These are phyloP conservation scores for Platyrinchus mystaceus DNA, from an alignment of 2,797 vertebrate species.

Conservation along the genomic window DNA sequence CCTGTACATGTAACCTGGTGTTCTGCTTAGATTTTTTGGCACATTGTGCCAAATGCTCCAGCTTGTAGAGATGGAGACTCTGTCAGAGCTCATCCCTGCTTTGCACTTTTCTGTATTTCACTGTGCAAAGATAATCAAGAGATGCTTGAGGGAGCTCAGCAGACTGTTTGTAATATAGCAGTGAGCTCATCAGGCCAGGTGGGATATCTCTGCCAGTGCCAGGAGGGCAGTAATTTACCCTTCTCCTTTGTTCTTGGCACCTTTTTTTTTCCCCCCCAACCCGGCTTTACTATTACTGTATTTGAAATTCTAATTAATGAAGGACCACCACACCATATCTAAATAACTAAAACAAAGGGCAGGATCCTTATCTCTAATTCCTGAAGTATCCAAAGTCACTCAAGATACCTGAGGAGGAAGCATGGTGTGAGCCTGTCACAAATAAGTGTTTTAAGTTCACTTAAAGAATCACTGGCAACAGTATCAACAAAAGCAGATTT, in stretches of 20 bases:
- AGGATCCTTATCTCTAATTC: not conserved
- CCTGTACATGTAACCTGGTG: not conserved
- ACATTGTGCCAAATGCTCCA: not conserved
- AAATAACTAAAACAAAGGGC: not conserved
- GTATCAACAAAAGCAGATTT: not conserved
- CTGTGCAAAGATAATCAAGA: not conserved
- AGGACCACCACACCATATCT: not conserved
- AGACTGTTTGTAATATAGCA: not conserved
- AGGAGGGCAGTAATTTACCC: not conserved
- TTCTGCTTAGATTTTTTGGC: not conserved
- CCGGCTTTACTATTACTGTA: not conserved
- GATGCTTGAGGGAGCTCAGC: not conserved
- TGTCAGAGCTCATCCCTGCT: not conserved
- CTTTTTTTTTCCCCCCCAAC: rapidly evolving
- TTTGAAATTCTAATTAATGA: not conserved
- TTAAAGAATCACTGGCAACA: not conserved
- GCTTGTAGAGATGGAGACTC: not conserved
- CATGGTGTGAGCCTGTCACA: not conserved
- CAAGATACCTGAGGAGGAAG: not conserved
- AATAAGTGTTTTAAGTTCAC: not conserved
- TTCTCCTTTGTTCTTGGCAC: not conserved
- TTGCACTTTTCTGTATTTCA: not conserved
- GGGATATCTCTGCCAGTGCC: not conserved
- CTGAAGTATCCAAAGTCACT: not conserved
- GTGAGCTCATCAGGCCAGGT: not conserved